phyloP scores from a whole-genome alignment of 2,113 vertebrate species.

The Cyphomyrus discorhynchus region DNA sequence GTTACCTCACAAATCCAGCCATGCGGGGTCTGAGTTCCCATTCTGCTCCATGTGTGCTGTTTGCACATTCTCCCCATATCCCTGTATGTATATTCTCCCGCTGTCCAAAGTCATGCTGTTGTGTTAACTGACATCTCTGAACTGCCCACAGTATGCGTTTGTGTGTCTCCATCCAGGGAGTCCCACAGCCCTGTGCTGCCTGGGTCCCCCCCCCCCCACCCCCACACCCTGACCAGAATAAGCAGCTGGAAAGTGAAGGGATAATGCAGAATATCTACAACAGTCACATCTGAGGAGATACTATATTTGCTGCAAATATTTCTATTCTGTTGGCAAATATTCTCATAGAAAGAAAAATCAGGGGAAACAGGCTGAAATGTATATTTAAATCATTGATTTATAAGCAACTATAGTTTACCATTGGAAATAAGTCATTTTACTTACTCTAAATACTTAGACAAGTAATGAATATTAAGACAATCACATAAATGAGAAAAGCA shows the following conservation, averaged over 20 bases:
- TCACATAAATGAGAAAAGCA: not conserved
- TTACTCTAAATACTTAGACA: constrained; percentile 1
- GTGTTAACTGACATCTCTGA: not conserved
- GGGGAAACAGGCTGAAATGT: not conserved
- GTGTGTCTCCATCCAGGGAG: not conserved
- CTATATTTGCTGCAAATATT: not conserved
- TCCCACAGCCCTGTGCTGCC: not conserved
- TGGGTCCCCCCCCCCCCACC: not conserved
- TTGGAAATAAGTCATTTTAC: not conserved
- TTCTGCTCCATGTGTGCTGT: not conserved
- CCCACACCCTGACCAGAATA: not conserved
- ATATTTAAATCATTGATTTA: constrained; percentile 12
- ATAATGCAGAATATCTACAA: not conserved
- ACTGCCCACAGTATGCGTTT: not conserved
- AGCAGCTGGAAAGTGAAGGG: not conserved
- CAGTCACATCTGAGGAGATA: not conserved
- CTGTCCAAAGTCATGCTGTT: not conserved
- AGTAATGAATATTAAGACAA: not conserved
- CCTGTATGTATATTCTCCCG: not conserved
- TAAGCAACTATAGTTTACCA: constrained; percentile 8
- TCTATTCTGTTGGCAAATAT: constrained; percentile 7
- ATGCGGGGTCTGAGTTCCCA: not conserved
- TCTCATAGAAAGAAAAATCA: not conserved
- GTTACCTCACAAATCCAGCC: not conserved
- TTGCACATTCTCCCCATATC: not conserved